Evolutionary conservation across 2,797 vertebrate genomes (phyloP), one percentile per base, ranked within the genome.

Genomic region (Hypotaenidia philippensis): DNA sequence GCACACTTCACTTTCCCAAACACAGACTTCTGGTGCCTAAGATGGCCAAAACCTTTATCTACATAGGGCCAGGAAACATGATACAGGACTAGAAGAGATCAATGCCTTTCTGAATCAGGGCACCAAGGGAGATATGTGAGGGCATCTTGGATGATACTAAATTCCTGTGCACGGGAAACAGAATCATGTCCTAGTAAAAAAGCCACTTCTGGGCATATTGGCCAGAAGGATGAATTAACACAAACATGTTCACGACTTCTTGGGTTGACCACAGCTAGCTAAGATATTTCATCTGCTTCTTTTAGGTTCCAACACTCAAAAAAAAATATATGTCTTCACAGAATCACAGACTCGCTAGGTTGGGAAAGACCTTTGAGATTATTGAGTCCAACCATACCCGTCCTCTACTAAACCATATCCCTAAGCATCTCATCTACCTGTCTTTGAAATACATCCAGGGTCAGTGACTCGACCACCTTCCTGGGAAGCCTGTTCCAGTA

Each of bases 41-140:
- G 64, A 56, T 38, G 29, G 36, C 32, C 36, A 38, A 72, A 60
- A 55, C 15, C 4, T 57, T 25, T 49, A 21, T 49, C 56, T 63
- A 11, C 13, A 21, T 25, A 20, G 16, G 34, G 23, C 22, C n/a
- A 65, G 55, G 17, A 80, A 76, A 49, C 3, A 7, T 19, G 47
- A 19, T 38, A 21, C 2, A 41, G 49, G 61, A 55, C 34, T 74
- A 56, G 19, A 36, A 40, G 23, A 87, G 21, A 16, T n/a, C 56
- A 38, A 19, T 29, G 63, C 18, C 19, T 38, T 64, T 56, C 26
- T 81, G 18, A 89, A 83, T 38, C 13, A 26, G 3, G 31, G 26
- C 3, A 11, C 36, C 44, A 61, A 49, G n/a, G 12, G 15, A 34
- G 20, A 61, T 12, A 17, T 0, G 0, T 47, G 84, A 50, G 21